Percentiles rank a stretch among this genome's conserved stretches.
These are phyloP conservation scores for Syngnathus scovelli DNA, from an alignment of 2,113 vertebrate species.

Conservation along the genomic window DNA sequence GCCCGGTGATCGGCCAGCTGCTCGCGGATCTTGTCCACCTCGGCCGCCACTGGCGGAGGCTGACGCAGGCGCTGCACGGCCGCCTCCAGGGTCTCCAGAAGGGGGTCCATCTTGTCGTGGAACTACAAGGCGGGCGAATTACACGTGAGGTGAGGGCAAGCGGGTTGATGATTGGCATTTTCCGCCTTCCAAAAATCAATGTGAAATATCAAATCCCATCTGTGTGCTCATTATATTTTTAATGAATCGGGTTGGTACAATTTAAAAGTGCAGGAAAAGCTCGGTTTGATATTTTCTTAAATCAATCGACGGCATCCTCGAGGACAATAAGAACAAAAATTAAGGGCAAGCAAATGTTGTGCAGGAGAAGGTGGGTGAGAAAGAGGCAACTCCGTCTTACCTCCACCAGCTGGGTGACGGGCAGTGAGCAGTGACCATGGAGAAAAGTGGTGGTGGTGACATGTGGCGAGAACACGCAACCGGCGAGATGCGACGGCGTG, in stretches of 20 bases:
- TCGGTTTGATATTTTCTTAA: neutral
- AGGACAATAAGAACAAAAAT: neutral
- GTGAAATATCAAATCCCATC: neutral
- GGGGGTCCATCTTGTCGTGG: constrained; percentile 97
- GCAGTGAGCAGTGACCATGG: constrained; percentile 70
- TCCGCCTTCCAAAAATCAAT: too few relatives aligned
- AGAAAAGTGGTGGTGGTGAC: constrained; percentile 36
- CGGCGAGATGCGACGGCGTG: constrained; percentile 43
- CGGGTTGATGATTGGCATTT: too few relatives aligned
- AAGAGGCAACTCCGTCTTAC: constrained; percentile 59
- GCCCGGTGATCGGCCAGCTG: constrained; percentile 89
- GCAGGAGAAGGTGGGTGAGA: constrained; percentile 5
- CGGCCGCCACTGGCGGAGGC: constrained; percentile 89
- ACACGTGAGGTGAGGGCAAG: neutral
- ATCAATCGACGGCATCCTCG: neutral
- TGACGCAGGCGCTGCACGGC: constrained; percentile 83
- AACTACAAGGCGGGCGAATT: constrained; percentile 65
- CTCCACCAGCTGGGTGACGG: constrained; percentile 75
- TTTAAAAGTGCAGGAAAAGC: neutral
- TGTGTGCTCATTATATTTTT: neutral
- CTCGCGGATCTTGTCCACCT: constrained; percentile 97
- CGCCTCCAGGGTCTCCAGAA: constrained; percentile 88
- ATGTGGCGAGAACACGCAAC: constrained; percentile 69
- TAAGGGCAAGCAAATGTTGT: constrained; percentile 11
- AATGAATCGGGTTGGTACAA: neutral